Conservation (phyloP, 1,140 invertebrate species). For the Plectrocnemia conspersa region DNA sequence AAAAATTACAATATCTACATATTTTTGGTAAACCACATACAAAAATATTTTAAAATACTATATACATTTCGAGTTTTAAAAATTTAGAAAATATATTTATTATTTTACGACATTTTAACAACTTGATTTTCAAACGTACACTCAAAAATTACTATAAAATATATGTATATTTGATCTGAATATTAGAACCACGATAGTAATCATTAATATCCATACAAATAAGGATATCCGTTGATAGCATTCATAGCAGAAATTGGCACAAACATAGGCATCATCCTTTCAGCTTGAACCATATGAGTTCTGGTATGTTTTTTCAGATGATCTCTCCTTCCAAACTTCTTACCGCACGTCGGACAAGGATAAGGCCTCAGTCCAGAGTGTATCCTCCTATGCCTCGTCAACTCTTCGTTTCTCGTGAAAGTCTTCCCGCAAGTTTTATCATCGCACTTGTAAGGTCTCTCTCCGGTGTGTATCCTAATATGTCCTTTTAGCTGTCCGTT, state of each 20-base stretch:
- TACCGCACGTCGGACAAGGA: conserved; percentile 72
- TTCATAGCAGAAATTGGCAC: conserved; percentile 46
- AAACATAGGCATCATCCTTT: conserved; percentile 52
- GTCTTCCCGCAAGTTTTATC: conserved; percentile 78
- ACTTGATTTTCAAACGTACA: too few relatives aligned
- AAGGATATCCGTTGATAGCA: conserved; percentile 45
- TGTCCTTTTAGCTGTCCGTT: conserved; percentile 90
- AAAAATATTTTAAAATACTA: too few relatives aligned
- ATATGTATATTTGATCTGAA: too few relatives aligned
- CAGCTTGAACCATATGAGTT: conserved; percentile 59
- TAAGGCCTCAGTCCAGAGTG: conserved; percentile 81
- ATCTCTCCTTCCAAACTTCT: conserved; percentile 85
- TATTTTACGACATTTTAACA: too few relatives aligned
- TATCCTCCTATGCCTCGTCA: conserved; percentile 86
- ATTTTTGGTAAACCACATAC: too few relatives aligned
- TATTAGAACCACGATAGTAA: too few relatives aligned
- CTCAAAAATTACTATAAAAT: too few relatives aligned
- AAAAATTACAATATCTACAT: too few relatives aligned
- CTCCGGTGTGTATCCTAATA: conserved; percentile 87
- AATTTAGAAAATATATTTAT: too few relatives aligned
- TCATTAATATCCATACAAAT: conserved; percentile 49
- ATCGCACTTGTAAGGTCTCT: conserved; percentile 82
- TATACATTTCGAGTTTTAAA: too few relatives aligned
- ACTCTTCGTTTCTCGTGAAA: conserved; percentile 89
- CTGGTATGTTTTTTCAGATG: conserved; percentile 78